A percentile compares a stretch with the other conserved stretches of the same genome.
Evolutionary conservation across 2,797 vertebrate species (phyloP).

Genomic region (Sternotherus odoratus): DNA sequence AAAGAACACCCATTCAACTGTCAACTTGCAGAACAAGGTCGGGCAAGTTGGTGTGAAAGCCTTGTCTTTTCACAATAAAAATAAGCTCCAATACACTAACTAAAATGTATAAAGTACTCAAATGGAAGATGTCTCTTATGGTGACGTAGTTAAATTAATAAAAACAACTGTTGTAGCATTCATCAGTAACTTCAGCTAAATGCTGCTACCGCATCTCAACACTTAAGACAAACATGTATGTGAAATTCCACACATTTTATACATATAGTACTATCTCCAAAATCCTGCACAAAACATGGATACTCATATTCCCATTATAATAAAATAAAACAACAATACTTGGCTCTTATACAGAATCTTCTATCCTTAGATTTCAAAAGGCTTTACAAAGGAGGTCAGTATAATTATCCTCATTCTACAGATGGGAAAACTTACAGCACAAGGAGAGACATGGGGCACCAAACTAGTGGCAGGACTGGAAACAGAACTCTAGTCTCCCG

Average conservation of each 20-base stretch:
- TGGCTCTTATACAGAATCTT: no score
- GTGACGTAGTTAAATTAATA: background rate
- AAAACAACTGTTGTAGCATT: background rate
- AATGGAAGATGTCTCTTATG: constrained; percentile 15
- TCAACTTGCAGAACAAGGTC: constrained; percentile 73
- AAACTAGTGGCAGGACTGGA: no score
- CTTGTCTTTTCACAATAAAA: constrained; percentile 55
- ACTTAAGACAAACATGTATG: background rate
- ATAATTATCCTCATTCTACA: no score
- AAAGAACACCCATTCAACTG: constrained; percentile 26
- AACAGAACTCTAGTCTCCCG: no score
- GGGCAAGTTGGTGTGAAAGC: constrained; percentile 64
- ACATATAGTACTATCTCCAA: background rate
- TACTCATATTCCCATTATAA: background rate
- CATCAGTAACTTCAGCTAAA: background rate
- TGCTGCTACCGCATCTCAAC: background rate
- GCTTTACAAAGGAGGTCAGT: no score
- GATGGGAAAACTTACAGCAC: no score
- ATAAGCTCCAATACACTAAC: constrained; percentile 49
- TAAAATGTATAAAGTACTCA: constrained; percentile 52
- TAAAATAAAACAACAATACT: no score
- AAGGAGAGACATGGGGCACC: no score
- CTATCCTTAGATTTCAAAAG: no score
- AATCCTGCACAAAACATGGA: background rate
- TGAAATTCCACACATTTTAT: background rate